Evolutionary conservation across 2,113 vertebrate species (phyloP).

Genomic region (Manacus vitellinus): DNA sequence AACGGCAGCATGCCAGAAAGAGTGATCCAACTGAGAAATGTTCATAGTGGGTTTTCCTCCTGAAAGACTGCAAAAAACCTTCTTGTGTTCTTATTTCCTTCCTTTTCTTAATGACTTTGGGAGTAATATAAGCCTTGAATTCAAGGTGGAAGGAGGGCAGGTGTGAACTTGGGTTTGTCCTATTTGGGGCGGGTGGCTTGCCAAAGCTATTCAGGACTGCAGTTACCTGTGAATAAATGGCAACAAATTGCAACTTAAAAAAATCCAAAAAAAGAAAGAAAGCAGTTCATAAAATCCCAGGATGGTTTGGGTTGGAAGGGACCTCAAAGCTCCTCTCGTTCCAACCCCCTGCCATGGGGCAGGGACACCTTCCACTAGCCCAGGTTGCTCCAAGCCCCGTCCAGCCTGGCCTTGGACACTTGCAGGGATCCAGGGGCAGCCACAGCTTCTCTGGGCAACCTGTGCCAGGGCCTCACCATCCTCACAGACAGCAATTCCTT

Average conservation of each 20-base stretch:
- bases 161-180: not conserved
- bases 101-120: not conserved
- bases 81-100: accelerated
- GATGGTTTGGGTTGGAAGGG: not conserved
- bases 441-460: not conserved
- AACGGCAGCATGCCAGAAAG: not conserved
- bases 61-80: not conserved
- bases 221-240: not conserved
- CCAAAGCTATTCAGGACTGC: not conserved
- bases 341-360: accelerated
- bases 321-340: no score
- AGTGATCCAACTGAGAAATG: not conserved
- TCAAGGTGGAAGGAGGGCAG: not conserved
- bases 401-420: not conserved
- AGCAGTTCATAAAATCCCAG: not conserved
- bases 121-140: not conserved
- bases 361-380: accelerated
- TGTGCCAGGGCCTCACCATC: not conserved
- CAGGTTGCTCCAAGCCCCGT: accelerated
- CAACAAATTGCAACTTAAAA: not conserved
- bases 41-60: not conserved
- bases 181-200: not conserved
- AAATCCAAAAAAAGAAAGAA: not conserved
- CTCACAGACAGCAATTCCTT: accelerated
- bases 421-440: not conserved